Evolutionary conservation across 2,113 vertebrate genomes (phyloP), one percentile per base, ranked within the genome.

Genomic region (Sorex fumeus): DNA sequence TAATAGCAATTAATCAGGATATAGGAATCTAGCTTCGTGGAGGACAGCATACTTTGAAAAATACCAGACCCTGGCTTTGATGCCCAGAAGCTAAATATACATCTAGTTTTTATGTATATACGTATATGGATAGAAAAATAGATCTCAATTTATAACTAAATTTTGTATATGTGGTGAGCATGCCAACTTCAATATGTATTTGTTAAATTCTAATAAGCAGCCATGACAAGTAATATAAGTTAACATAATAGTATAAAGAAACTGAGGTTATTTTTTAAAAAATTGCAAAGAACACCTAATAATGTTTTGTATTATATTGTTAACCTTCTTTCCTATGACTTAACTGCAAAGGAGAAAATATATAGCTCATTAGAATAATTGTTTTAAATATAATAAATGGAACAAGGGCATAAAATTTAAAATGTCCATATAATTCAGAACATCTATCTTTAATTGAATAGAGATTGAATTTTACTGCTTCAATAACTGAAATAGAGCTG

Each of bases 391-490:
- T 36, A 66, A 77, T 23, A 72, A 80, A 91, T 72, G 1, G 6
- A 18, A n/a, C 28, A 72, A 71, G 2, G 2, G 78, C 27, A 74
- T 85, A 66, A 77, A 80, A 76, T 62, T 18, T 93, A 3, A 10
- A 66, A 34, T 88, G 78, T 87, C 67, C 0, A 21, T 12, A 47
- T 23, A 76, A 69, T 64, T 10, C 28, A 47, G 43, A 86, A 45
- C n/a, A 71, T 28, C 62, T 32, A 40, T 78, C 40, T 91, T 84
- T 45, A 89, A 93, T 43, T 12, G 53, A 91, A 69, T 60, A 82
- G 32, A 87, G 28, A 74, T 34, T 10, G 32, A 74, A 60, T 16
- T 74, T 8, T 28, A 19, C 43, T 74, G 53, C 79, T 91, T 88
- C 9, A 87, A 21, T 60, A 67, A 57, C 18, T 88, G 43, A 93